Evolutionary conservation across 2,888 invertebrate species (phyloP), one percentile per base, ranked within the genome.

Genomic region (Cenopis cana): DNA sequence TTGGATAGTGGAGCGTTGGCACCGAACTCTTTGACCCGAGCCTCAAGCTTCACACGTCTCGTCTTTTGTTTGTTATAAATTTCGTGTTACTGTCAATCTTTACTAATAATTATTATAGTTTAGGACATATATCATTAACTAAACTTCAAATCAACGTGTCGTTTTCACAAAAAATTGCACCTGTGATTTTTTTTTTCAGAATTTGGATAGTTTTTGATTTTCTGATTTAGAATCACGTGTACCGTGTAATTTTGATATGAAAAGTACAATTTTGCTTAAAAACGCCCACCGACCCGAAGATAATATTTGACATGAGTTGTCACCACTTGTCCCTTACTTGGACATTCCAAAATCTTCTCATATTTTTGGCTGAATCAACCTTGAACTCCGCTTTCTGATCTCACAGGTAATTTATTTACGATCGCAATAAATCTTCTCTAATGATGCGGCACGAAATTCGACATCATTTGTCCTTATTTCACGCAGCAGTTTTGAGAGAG

Each of bases 1-100:
- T 64, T 52, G 52, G 50, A 61, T 17, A 36, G n/a, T 24, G 11
- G 20, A 49, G 18, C 20, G 14, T 4, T 24, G 11, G 20, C 18
- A 6, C 24, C 18, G 64, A 64, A 38, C 50, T 38, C n/a, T 10
- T 29, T 64, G 52, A 64, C 64, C 52, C 24, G 20, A 14, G 33
- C 52, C 8, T 33, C 17, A 18, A n/a, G 20, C 33, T 20, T 52
- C 14, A 20, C 36, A 36, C 14, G 52, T 29, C 18, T 62, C 9
- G 52, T 29, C 18, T 62, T 3, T 33, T 24, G 24, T 20, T 46
- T 38, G 12, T n/a, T 46, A 29, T 8, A 33, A 33, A 33, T 33
- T 33, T 6, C 33, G 33, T 5, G 5, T 33, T 33, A 6, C 24
- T 24, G 24, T 24, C 24, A 24, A 24, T 24, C 24, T 6, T 8